phyloP scores from a whole-genome alignment of 1,140 invertebrate species.

The Chlorops oryzae region DNA sequence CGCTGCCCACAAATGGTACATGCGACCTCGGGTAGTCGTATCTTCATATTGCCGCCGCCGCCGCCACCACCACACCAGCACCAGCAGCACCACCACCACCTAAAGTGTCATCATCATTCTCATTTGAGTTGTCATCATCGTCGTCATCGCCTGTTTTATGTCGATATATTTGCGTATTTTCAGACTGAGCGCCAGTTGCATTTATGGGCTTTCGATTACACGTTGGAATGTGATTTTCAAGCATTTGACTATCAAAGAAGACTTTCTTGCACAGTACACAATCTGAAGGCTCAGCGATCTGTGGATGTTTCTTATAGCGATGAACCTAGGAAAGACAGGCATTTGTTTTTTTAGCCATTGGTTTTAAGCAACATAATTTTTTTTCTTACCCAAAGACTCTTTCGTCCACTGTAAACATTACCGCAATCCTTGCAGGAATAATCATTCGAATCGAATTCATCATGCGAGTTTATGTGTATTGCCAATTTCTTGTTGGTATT shows the following conservation, averaged over 20 bases:
- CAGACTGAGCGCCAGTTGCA: constrained; percentile 24
- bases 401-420: constrained; percentile 45
- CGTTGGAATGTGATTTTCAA: constrained; percentile 42
- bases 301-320: constrained; percentile 47
- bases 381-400: constrained; percentile 43
- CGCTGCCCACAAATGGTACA: constrained; percentile 42
- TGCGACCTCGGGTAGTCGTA: constrained; percentile 39
- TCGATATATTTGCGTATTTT: constrained; percentile 22
- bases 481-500: constrained; percentile 46
- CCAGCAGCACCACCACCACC: no score
- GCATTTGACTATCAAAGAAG: constrained; percentile 44
- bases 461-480: constrained; percentile 46
- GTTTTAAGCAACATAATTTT: neutral
- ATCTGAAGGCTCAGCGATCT: constrained; percentile 39
- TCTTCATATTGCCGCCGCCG: constrained; percentile 20
- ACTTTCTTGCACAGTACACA: constrained; percentile 42
- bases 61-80: constrained; percentile 6
- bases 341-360: neutral
- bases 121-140: constrained; percentile 29
- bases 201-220: constrained; percentile 44
- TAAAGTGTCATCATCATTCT: constrained; percentile 8
- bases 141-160: constrained; percentile 44
- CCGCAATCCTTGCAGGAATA: constrained; percentile 48
- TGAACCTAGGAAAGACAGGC: constrained; percentile 27
- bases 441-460: constrained; percentile 45